These are phyloP conservation scores for Callospermophilus lateralis DNA, from an alignment of 2,113 vertebrate genomes.

Conservation along the genomic window DNA sequence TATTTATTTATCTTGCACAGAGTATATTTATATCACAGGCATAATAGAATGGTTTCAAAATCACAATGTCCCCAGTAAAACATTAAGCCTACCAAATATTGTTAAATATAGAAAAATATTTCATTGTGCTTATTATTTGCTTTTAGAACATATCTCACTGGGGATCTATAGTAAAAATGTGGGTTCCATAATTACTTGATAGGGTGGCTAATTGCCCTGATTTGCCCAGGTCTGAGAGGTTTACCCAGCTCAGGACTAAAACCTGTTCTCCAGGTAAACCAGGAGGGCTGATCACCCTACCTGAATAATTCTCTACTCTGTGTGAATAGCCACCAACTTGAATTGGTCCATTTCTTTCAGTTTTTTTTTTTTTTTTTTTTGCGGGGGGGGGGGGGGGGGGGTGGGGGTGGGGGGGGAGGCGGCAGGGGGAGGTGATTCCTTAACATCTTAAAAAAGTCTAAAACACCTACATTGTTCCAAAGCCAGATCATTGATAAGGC, in stretches of 20 bases:
- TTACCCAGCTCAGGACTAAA: not conserved
- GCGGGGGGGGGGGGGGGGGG: no score
- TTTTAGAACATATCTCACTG: not conserved
- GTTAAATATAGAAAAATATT: not conserved
- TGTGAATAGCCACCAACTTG: not conserved
- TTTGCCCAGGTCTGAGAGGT: not conserved
- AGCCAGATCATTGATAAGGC: not conserved
- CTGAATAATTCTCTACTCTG: not conserved
- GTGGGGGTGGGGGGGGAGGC: no score
- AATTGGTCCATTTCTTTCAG: not conserved
- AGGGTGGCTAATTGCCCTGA: not conserved
- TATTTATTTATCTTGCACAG: slow-evolving; percentile 14
- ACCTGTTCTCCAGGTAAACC: not conserved
- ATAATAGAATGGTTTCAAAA: not conserved
- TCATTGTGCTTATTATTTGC: not conserved
- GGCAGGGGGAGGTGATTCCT: no score
- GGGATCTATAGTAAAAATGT: not conserved
- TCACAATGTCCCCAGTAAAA: not conserved
- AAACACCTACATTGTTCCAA: slow-evolving; percentile 1
- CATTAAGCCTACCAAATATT: not conserved
- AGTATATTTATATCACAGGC: not conserved
- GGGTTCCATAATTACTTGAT: not conserved
- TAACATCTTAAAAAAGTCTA: not conserved
- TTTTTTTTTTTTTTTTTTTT: slow-evolving; percentile 21
- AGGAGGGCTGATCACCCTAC: not conserved